Evolutionary conservation across 2,888 invertebrate species (phyloP).

Genomic region (Bellardia bayeri): DNA sequence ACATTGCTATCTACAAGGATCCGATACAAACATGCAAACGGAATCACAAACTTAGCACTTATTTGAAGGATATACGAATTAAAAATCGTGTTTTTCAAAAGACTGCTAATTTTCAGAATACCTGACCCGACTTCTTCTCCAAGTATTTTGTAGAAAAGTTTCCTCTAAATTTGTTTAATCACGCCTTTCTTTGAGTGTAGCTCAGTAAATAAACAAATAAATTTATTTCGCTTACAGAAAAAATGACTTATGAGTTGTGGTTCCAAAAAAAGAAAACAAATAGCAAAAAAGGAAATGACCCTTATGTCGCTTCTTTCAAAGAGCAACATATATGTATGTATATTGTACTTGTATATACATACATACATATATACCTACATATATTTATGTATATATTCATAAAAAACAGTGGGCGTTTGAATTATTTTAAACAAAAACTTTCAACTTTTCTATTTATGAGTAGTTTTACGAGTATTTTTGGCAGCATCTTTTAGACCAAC

Average conservation of each 20-base stretch:
- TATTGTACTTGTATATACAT: no score
- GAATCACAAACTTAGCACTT: no score
- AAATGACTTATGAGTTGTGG: constrained; percentile 59
- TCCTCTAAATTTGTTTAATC: neutral
- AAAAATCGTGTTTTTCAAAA: no score
- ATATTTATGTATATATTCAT: neutral
- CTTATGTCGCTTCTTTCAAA: constrained; percentile 44
- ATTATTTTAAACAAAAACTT: constrained; percentile 58
- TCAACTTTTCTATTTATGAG: constrained; percentile 17
- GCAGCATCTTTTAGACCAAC: constrained; percentile 26
- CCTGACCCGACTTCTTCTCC: no score
- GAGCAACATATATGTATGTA: neutral
- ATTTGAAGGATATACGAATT: no score
- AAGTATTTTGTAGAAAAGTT: no score
- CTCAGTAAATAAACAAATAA: constrained; percentile 9
- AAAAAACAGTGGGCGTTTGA: constrained; percentile 64
- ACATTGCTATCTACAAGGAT: no score
- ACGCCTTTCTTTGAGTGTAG: no score
- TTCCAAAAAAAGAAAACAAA: constrained; percentile 1
- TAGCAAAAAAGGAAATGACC: constrained; percentile 54
- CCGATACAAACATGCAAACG: no score
- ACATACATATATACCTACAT: neutral
- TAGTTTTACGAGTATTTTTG: constrained; percentile 23
- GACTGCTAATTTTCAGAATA: no score
- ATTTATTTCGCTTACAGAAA: neutral